A percentile compares a stretch with the other conserved stretches of the same genome.
phyloP scores from a whole-genome alignment of 35 echinoderm and acorn worm genomes.

The Apostichopus californicus region DNA sequence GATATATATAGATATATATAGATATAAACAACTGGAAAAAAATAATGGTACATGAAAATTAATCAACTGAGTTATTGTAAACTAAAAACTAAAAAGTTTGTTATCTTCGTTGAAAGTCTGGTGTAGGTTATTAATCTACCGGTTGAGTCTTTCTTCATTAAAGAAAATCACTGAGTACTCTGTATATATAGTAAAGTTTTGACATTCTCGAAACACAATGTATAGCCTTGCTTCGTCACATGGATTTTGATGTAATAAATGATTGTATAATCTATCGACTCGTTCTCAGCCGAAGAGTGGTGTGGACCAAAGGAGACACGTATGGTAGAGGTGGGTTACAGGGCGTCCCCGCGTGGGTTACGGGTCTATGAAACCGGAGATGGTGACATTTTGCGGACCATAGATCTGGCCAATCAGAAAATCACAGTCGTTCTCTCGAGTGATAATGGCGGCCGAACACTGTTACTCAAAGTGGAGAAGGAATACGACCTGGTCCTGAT shows the following conservation, averaged over 20 bases:
- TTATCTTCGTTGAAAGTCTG: too few species aligned
- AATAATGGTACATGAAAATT: too few species aligned
- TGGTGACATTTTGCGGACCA: constrained; percentile 13
- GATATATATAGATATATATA: too few species aligned
- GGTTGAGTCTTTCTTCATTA: too few species aligned
- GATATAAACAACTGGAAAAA: too few species aligned
- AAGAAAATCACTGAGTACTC: too few species aligned
- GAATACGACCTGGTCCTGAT: constrained; percentile 42
- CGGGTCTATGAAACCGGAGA: constrained; percentile 6
- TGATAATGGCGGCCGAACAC: constrained; percentile 16
- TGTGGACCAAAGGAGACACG: constrained; percentile 12
- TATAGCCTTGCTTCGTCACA: neutral
- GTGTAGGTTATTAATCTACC: too few species aligned
- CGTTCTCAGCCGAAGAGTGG: constrained; percentile 41
- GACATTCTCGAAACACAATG: too few species aligned
- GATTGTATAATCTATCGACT: neutral
- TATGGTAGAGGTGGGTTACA: constrained; percentile 15
- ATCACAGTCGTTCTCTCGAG: constrained; percentile 2
- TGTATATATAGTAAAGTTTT: too few species aligned
- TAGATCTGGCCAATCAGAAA: constrained; percentile 37
- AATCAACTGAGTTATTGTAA: too few species aligned
- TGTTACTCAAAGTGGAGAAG: constrained; percentile 42
- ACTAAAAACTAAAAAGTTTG: too few species aligned
- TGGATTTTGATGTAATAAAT: too few species aligned
- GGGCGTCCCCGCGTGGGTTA: neutral